Evolutionary conservation across 2,888 invertebrate genomes (phyloP).

Genomic region (Hirtodrosophila trivittata): DNA sequence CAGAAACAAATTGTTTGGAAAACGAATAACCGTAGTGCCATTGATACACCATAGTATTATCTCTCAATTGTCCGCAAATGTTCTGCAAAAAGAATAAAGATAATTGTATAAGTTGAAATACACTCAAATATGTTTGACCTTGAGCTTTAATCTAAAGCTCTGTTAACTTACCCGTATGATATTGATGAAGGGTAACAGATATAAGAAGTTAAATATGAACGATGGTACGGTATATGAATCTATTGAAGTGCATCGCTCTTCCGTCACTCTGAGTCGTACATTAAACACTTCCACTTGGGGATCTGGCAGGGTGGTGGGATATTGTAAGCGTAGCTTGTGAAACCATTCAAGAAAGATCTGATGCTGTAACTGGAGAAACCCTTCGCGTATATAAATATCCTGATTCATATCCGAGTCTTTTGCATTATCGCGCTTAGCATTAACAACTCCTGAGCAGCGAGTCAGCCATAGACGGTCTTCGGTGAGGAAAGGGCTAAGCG

Average conservation of each 20-base stretch:
- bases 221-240: conserved; percentile 47
- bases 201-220: conserved; percentile 70
- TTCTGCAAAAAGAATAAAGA: conserved; percentile 44
- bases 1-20: conserved; percentile 51
- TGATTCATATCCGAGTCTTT: conserved; percentile 27
- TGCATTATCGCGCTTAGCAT: conserved; percentile 36
- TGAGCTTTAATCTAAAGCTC: no score
- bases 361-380: conserved; percentile 78
- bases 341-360: conserved; percentile 69
- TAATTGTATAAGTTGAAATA: no score
- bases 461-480: conserved; percentile 73
- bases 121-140: no score
- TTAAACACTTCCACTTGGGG: conserved; percentile 48
- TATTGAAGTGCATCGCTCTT: conserved; percentile 42
- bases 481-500: conserved; percentile 49
- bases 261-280: conserved; percentile 38
- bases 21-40: conserved; percentile 72
- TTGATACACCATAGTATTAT: conserved; percentile 70
- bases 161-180: conserved; percentile 64
- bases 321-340: conserved; percentile 4
- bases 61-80: conserved; percentile 59
- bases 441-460: conserved; percentile 68
- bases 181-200: conserved; percentile 72
- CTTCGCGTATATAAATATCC: conserved; percentile 78
- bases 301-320: conserved; percentile 8